Percentiles rank a stretch among this genome's conserved stretches.
These are phyloP conservation scores for Harpagifer antarcticus DNA, from an alignment of 2,797 vertebrate genomes.

Conservation along the genomic window DNA sequence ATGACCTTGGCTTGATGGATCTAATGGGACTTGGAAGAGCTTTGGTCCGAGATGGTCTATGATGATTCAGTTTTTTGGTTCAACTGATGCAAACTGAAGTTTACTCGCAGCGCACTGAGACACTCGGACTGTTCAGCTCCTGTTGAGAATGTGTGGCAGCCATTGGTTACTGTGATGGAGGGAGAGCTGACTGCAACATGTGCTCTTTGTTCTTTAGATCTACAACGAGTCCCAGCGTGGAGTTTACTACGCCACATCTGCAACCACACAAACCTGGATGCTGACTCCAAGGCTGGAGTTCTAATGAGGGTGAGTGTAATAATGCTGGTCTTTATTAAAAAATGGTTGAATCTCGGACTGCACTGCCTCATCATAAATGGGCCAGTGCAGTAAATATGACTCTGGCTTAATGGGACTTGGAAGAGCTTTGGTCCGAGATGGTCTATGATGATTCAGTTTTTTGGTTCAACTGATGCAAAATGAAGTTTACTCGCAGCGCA, in stretches of 20 bases:
- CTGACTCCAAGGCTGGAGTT: neutral
- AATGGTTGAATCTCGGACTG: no score
- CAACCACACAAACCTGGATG: no score
- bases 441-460: constrained; percentile 74
- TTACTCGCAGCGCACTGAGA: constrained; percentile 88
- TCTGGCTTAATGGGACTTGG: neutral
- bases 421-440: neutral
- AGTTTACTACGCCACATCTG: no score
- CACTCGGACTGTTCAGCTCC: constrained; percentile 26
- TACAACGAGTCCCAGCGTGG: neutral
- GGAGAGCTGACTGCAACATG: no score
- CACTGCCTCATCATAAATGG: neutral
- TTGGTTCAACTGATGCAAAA: constrained; percentile 81
- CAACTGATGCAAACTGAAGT: constrained; percentile 82
- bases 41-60: constrained; percentile 64
- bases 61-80: constrained; percentile 84
- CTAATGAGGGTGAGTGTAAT: neutral
- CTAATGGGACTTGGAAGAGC: neutral
- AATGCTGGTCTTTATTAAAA: no score
- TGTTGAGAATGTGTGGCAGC: neutral
- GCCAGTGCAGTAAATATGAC: no score
- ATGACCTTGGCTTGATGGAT: neutral
- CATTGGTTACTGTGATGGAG: no score
- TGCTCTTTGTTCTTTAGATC: no score
- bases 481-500: constrained; percentile 88